Base-by-base conservation (phyloP, 2,797 vertebrate species). In the Synanceia verrucosa region DNA sequence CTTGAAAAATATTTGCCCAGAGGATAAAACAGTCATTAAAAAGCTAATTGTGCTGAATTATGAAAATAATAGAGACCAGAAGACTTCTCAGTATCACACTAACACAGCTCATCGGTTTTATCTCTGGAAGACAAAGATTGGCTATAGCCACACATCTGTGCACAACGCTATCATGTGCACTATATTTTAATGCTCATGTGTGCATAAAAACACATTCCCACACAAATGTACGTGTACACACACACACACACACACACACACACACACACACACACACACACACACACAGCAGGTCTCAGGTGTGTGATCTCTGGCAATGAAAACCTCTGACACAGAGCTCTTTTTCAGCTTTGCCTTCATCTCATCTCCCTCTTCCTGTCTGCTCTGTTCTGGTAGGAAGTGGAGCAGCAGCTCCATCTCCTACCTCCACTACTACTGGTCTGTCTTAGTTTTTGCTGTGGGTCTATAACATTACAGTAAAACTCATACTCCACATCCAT, bases 241-340 rank as follows among this genome's bases (percentile, higher is more conserved):
- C 29, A 63, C 57, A 61, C 65, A 48, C 18, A 41, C 39, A 39
- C 23, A 66, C 51, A 50, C 61, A 63, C 77, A 69, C 63, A 70
- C 33, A 48, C 21, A 56, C 19, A 58, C 50, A 34, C 13, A 37
- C 53, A 73, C 76, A 70, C 33, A 56, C 43, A 63, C n/a, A 70
- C 71, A 67, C 58, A 75, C 55, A 72, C 1, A 44, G 50, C 65
- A 62, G 80, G 90, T 89, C 90, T 92, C 92, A 93, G 91, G 90
- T 94, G 92, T 89, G 88, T 82, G 87, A 85, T 87, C 81, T 86
- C 75, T 91, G 83, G 86, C 78, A 74, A 82, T 83, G 67, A 89
- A 84, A 87, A 81, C 78, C 73, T 87, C 84, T 90, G 65, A 85
- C 88, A 85, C 70, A 47, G 60, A 69, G 57, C 65, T 66, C 58